Base-by-base conservation (phyloP, 2,113 vertebrate genomes). In the Engystomops pustulosus region DNA sequence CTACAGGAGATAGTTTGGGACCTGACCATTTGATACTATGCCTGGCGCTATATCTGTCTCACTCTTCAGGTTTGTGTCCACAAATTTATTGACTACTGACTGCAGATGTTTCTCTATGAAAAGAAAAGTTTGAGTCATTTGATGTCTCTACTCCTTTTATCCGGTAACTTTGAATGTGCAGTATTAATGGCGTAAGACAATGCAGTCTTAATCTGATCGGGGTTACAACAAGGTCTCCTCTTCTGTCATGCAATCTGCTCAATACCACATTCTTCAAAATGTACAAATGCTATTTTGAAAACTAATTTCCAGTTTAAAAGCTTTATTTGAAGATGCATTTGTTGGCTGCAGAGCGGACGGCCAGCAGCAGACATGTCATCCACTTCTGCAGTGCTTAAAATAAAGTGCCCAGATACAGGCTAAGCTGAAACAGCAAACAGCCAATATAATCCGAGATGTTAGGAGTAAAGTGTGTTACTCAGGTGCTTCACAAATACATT, bases 401-500 rank as follows among this genome's bases (percentile, higher is more conserved):
- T 97, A 94, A 96, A 97, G 97, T 96, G 94, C 94, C 92, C 92
- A 91, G 91, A 94, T 93, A 94, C 91, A 91, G 94, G 90, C 91
- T 90, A 90, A 93, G 94, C 93, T 94, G 93, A 92, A 94, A 94
- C 93, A 94, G 94, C 95, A 95, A 95, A 96, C 95, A 96, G 95
- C 93, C 94, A 93, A 94, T 88, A 89, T 89, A 92, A 93, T 94
- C 95, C 93, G 96, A 89, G 95, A 96, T 96, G 93, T 95, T 96
- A 95, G 2, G 88, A 94, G 95, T 94, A 97, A 94, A 97, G 95
- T 92, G 94, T 91, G 92, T 95, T 95, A 96, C 96, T 99, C 94
- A 96, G 95, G 94, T 94, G 91, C 95, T 91, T 88, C 95, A 95
- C 93, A 96, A 94, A 95, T 91, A 94, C 94, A 94, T 95, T 95